These are phyloP conservation scores for Phymanthus crucifer DNA, from an alignment of 92 coral and sea anemone species.

Conservation along the genomic window DNA sequence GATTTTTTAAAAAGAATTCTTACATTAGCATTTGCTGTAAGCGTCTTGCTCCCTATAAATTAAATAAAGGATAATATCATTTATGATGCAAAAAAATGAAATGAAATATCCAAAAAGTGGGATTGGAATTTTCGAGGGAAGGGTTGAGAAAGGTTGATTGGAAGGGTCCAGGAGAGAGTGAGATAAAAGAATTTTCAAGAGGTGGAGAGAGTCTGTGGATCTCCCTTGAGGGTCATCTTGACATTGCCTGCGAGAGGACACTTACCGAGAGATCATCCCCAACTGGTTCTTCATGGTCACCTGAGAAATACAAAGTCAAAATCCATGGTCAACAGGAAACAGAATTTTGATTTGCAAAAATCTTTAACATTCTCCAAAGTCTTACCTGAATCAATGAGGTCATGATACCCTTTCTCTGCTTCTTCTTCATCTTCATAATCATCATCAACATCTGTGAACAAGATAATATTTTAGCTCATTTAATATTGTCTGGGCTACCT, in stretches of 20 bases:
- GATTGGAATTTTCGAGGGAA: no score
- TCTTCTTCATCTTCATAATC: conserved; percentile 92
- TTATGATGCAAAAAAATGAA: no score
- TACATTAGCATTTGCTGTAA: conserved; percentile 95
- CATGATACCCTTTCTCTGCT: conserved; percentile 89
- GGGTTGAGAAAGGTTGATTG: no score
- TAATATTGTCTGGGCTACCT: not conserved
- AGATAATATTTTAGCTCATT: not conserved
- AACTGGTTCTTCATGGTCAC: conserved; percentile 74
- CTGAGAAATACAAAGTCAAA: conserved; percentile 31
- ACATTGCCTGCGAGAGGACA: no score
- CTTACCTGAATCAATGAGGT: conserved; percentile 71
- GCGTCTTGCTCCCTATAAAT: conserved; percentile 81
- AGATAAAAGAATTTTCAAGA: no score
- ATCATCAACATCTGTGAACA: conserved; percentile 90
- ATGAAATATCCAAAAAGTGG: not conserved
- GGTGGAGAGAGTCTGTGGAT: no score
- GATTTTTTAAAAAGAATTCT: not conserved
- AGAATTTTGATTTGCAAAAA: not conserved
- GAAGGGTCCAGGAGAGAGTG: no score
- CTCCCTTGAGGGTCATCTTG: no score
- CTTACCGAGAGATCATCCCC: conserved; percentile 73
- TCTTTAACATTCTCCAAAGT: not conserved
- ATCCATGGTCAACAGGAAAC: not conserved
- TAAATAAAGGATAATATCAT: no score